Percentiles rank a stretch among this genome's conserved stretches.
Conservation (phyloP, 1,140 invertebrate genomes). For the Probaryconus sp. region DNA sequence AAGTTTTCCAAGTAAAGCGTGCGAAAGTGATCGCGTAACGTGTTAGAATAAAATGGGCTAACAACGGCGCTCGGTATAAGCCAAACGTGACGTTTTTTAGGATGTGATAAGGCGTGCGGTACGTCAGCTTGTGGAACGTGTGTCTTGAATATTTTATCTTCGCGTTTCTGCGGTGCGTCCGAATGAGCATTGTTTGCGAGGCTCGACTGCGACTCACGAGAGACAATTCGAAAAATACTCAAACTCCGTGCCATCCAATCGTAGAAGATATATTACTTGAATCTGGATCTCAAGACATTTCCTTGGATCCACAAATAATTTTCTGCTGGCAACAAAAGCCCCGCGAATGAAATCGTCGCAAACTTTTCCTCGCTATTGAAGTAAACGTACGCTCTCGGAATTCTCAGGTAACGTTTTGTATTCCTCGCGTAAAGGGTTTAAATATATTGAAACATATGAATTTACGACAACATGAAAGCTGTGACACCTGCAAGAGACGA, state of each 20-base stretch:
- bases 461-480: too few species aligned
- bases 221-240: constrained; percentile 25
- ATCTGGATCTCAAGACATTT: too few species aligned
- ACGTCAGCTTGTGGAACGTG: constrained; percentile 63
- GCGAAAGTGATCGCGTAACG: constrained; percentile 44
- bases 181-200: constrained; percentile 40
- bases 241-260: constrained; percentile 22
- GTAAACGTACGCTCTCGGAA: too few species aligned
- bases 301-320: too few species aligned
- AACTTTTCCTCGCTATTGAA: too few species aligned
- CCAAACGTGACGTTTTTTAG: constrained; percentile 62
- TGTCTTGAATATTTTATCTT: constrained; percentile 73
- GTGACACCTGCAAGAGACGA: too few species aligned
- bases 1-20: constrained; percentile 18
- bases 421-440: too few species aligned
- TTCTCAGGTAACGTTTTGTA: too few species aligned
- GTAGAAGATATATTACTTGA: constrained; percentile 11
- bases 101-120: constrained; percentile 68
- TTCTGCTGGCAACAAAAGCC: too few species aligned
- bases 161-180: constrained; percentile 46
- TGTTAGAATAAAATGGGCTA: constrained; percentile 31
- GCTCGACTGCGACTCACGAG: constrained; percentile 11
- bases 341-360: too few species aligned
- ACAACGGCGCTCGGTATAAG: constrained; percentile 14
- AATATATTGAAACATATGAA: too few species aligned